These are phyloP conservation scores for Rhyzopertha dominica DNA, from an alignment of 1,140 invertebrate species.

Conservation along the genomic window DNA sequence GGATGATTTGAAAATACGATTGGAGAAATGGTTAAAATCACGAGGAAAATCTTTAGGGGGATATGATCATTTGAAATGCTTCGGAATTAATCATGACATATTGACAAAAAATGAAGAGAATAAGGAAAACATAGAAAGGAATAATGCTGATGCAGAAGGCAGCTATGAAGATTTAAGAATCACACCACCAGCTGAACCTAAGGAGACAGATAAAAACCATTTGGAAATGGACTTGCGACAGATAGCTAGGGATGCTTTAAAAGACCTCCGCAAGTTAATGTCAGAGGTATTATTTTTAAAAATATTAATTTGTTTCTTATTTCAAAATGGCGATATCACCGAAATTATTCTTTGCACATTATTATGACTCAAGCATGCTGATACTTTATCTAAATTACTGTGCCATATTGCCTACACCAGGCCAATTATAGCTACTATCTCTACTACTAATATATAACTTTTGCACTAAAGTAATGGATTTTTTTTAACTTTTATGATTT, in stretches of 20 bases:
- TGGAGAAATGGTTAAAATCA: slow-evolving; percentile 50
- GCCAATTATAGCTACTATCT: no score
- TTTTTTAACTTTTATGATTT: no score
- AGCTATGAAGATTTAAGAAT: slow-evolving; percentile 34
- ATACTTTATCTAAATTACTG: neutral
- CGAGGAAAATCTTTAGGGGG: slow-evolving; percentile 48
- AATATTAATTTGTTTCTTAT: slow-evolving; percentile 3
- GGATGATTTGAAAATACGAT: slow-evolving; percentile 42
- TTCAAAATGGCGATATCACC: neutral
- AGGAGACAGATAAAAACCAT: slow-evolving; percentile 4
- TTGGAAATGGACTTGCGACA: slow-evolving; percentile 14
- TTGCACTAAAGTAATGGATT: no score
- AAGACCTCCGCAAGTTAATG: slow-evolving; percentile 42
- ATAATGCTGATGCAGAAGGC: slow-evolving; percentile 37
- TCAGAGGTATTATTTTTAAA: slow-evolving; percentile 32
- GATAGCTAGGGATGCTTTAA: slow-evolving; percentile 34
- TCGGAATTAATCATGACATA: slow-evolving; percentile 46
- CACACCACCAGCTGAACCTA: neutral
- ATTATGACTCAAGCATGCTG: neutral
- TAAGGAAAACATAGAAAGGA: slow-evolving; percentile 52
- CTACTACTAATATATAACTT: neutral
- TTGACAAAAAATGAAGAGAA: slow-evolving; percentile 46
- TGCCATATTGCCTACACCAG: neutral
- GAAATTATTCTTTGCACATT: neutral
- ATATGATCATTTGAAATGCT: slow-evolving; percentile 52